Evolutionary conservation across 2,888 invertebrate species (phyloP).

Genomic region (Netelia inedita): DNA sequence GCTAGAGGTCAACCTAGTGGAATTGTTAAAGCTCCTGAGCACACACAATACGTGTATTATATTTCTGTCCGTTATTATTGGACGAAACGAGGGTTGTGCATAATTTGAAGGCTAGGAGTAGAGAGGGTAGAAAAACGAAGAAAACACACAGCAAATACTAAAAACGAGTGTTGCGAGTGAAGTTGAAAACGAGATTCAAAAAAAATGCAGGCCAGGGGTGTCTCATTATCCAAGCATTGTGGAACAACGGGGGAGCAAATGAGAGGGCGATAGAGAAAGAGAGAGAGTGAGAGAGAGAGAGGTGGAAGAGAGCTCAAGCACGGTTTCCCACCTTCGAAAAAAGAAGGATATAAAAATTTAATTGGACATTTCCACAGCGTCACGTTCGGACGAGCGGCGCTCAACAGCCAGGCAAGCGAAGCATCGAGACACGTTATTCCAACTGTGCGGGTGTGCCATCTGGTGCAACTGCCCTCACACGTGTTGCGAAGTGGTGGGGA

Average conservation of each 20-base stretch:
- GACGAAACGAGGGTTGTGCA: background rate
- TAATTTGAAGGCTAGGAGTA: constrained; percentile 5
- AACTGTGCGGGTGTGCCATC: constrained; percentile 59
- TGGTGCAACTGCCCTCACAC: constrained; percentile 63
- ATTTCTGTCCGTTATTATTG: constrained; percentile 15
- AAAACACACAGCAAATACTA: background rate
- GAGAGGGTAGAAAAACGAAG: background rate
- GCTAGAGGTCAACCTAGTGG: background rate
- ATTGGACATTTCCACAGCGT: constrained; percentile 66
- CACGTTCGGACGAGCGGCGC: constrained; percentile 59
- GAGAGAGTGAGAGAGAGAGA: constrained; percentile 12
- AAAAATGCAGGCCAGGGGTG: constrained; percentile 29
- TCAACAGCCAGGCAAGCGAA: constrained; percentile 46
- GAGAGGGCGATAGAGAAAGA: constrained; percentile 19
- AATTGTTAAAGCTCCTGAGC: constrained; percentile 6
- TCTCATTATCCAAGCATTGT: constrained; percentile 48
- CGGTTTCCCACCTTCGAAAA: constrained; percentile 56
- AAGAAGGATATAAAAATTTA: constrained; percentile 65
- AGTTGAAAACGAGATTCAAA: background rate
- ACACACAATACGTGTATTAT: background rate
- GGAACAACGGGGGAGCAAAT: background rate
- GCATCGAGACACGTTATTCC: constrained; percentile 64
- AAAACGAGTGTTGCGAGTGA: constrained; percentile 25
- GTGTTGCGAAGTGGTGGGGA: constrained; percentile 47
- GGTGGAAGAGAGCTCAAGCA: constrained; percentile 14